Percentiles rank a stretch among this genome's conserved stretches.
Conservation (phyloP, 2,888 invertebrate species). For the Pyrgus malvae region DNA sequence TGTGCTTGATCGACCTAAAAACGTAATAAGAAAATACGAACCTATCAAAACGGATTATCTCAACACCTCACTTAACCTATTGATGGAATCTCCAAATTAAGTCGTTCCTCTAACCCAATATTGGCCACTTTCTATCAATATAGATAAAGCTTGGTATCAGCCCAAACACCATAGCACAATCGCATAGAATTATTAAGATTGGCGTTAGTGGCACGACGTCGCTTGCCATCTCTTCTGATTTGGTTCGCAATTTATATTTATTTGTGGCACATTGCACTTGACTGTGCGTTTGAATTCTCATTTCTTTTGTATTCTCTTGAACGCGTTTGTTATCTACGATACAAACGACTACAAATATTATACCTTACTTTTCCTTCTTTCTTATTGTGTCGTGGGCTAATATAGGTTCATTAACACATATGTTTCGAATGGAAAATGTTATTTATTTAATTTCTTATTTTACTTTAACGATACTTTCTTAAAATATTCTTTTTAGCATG, state of each 20-base stretch:
- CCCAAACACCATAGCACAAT: slow-evolving; percentile 52
- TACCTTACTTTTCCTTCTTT: background rate
- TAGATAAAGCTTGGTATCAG: slow-evolving; percentile 45
- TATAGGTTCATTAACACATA: no score
- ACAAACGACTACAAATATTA: background rate
- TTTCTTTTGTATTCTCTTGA: slow-evolving; percentile 9
- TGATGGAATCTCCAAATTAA: slow-evolving; percentile 23
- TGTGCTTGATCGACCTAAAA: no score
- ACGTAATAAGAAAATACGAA: background rate
- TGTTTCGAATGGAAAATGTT: no score
- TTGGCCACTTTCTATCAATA: slow-evolving; percentile 29
- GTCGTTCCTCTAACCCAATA: slow-evolving; percentile 36
- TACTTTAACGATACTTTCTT: no score
- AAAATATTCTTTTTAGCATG: no score
- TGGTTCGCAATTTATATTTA: slow-evolving; percentile 42
- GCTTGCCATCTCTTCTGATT: slow-evolving; percentile 25
- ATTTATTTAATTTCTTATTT: no score
- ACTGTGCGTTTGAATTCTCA: slow-evolving; percentile 21
- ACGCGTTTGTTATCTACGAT: background rate
- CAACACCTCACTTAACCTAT: slow-evolving; percentile 17
- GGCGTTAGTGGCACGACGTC: slow-evolving; percentile 57
- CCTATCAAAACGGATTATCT: slow-evolving; percentile 18
- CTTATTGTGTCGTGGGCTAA: background rate
- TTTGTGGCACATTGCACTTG: slow-evolving; percentile 35
- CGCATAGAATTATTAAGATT: slow-evolving; percentile 55